Conservation (phyloP, 1,140 invertebrate species). For the Papilio dardanus region DNA sequence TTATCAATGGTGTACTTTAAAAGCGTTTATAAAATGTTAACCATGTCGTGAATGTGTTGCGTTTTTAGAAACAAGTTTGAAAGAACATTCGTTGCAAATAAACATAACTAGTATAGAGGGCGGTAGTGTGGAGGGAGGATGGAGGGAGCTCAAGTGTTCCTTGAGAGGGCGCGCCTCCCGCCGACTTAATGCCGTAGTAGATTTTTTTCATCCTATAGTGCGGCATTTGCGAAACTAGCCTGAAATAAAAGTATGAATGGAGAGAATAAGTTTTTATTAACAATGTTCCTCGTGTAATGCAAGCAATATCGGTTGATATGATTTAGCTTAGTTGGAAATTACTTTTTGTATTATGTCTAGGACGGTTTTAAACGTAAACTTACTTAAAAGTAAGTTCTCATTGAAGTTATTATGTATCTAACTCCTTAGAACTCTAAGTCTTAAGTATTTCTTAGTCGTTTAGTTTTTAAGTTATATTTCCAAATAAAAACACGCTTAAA, state of each 20-base stretch:
- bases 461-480: too few species aligned
- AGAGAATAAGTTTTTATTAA: constrained; percentile 41
- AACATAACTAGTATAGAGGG: constrained; percentile 64
- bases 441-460: too few species aligned
- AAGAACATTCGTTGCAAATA: constrained; percentile 74
- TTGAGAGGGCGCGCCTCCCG: constrained; percentile 61
- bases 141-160: constrained; percentile 67
- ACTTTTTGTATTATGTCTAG: not conserved
- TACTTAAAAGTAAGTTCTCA: not conserved
- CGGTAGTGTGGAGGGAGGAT: constrained; percentile 56
- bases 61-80: constrained; percentile 46
- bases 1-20: not conserved
- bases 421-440: too few species aligned
- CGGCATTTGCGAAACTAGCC: constrained; percentile 50
- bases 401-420: not conserved
- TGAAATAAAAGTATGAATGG: constrained; percentile 55
- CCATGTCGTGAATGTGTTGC: constrained; percentile 33
- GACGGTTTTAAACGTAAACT: too few species aligned
- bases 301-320: constrained; percentile 4
- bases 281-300: constrained; percentile 3
- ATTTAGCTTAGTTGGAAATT: constrained; percentile 14
- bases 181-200: constrained; percentile 73
- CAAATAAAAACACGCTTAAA: too few species aligned
- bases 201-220: constrained; percentile 73
- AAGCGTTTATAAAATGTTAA: constrained; percentile 15